Percentiles rank a stretch among this genome's conserved stretches.
These are phyloP conservation scores for Pristionchus mayeri DNA, from an alignment of 2,888 invertebrate species.

Conservation along the genomic window DNA sequence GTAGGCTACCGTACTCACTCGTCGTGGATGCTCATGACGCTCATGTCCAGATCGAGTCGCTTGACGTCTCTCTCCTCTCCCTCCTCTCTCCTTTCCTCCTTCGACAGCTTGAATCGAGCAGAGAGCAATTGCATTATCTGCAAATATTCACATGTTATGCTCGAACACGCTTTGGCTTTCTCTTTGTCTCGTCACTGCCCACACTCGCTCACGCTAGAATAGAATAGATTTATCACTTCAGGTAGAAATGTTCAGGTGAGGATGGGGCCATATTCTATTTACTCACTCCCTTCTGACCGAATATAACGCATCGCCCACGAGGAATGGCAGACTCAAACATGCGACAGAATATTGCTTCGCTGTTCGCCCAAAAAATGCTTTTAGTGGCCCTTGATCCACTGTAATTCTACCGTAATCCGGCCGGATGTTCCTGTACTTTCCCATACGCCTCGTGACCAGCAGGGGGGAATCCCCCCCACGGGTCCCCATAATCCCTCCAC, in stretches of 20 bases:
- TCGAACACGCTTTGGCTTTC: neutral
- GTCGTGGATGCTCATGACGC: conserved; percentile 43
- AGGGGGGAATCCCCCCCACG: neutral
- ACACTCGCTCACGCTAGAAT: neutral
- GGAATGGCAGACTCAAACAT: too few relatives aligned
- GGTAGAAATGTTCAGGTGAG: too few relatives aligned
- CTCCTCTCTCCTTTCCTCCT: neutral
- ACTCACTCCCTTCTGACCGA: too few relatives aligned
- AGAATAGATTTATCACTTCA: too few relatives aligned
- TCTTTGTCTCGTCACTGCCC: neutral
- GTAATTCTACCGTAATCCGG: too few relatives aligned
- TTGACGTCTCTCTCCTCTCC: neutral
- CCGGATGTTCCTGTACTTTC: too few relatives aligned
- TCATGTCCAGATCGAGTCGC: conserved; percentile 25
- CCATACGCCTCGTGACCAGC: neutral
- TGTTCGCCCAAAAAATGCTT: too few relatives aligned
- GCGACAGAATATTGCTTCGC: too few relatives aligned
- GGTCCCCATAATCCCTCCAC: too few relatives aligned
- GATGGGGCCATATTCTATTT: too few relatives aligned
- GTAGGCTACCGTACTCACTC: conserved; percentile 18
- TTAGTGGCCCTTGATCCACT: too few relatives aligned
- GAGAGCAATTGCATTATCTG: conserved; percentile 49
- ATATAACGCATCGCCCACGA: too few relatives aligned
- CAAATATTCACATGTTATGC: neutral
- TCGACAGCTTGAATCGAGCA: conserved; percentile 48